Evolutionary conservation across 2,797 vertebrate species (phyloP).

Genomic region (Mormyrops attenuatus): DNA sequence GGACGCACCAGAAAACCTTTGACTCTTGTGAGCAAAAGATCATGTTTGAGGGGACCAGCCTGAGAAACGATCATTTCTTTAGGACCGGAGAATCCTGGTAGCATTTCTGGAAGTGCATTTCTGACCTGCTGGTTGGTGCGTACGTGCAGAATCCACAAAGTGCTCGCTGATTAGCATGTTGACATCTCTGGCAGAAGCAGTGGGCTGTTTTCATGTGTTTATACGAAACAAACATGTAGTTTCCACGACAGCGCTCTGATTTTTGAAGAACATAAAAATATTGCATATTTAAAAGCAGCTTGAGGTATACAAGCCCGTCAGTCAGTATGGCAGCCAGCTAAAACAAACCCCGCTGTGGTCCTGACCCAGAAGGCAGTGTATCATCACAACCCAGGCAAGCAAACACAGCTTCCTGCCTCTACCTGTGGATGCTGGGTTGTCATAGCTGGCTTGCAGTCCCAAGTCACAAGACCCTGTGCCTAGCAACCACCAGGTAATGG

Average conservation of each 20-base stretch:
- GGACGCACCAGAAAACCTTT: background rate
- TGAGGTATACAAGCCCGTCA: background rate
- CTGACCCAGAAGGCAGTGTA: background rate
- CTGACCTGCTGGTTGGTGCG: background rate
- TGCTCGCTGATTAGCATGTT: background rate
- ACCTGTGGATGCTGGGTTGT: background rate
- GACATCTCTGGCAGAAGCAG: background rate
- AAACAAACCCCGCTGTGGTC: background rate
- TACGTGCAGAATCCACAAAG: background rate
- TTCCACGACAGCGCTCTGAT: background rate
- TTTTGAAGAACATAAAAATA: background rate
- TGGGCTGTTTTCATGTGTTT: background rate
- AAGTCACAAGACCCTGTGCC: background rate
- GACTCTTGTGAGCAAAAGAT: background rate
- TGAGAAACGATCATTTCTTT: background rate
- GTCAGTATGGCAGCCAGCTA: background rate
- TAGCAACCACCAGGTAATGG: background rate
- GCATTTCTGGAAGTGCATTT: background rate
- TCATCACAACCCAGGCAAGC: background rate
- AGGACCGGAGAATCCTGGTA: background rate
- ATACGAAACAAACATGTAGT: background rate
- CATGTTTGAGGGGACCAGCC: background rate
- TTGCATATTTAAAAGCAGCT: background rate
- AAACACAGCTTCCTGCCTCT: background rate
- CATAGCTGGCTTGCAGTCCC: background rate